Evolutionary conservation across 2,797 vertebrate species (phyloP), one percentile per base, ranked within the genome.

Genomic region (Pyrocephalus nanus): DNA sequence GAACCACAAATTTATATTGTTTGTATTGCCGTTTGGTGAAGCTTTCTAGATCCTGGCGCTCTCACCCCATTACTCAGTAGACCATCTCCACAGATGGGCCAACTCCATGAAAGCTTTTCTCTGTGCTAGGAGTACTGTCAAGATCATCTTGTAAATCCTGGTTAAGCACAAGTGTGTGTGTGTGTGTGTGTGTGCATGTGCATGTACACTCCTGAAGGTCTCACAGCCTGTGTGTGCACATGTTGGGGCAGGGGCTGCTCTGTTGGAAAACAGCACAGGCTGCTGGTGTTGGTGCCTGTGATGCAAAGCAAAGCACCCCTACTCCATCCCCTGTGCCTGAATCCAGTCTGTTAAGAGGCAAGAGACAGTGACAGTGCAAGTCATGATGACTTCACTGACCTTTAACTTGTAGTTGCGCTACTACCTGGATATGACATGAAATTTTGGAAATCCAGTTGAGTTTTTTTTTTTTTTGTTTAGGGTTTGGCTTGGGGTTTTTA

Each of bases 121-220:
- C 50, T 48, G 8, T 9, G 3, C 36, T 60, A 4, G 12, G 9
- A 67, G 21, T 8, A 4, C 15, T 17, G 3, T 19, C 22, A 40
- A 17, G 34, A 25, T 36, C 3, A 19, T 19, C 4, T 48, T 42
- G 12, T 8, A 65, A 53, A 60, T 42, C 23, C 29, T 27, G 12
- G 27, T 45, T n/a, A 42, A 71, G 22, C 10, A 30, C 34, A 3
- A 0, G 3, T 26, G 16, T 23, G 8, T 9, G 7, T 2, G 0
- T 3, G 13, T 19, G 32, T 22, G 23, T 22, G 9, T 2, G 0
- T 3, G 13, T 19, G 30, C n/a, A n/a, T n/a, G n/a, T 22, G 23
- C 20, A 8, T 1, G 4, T 4, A 50, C 26, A 18, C 30, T 6
- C 32, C 32, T 34, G 48, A 48, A 42, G 32, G 17, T 47, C 62